phyloP scores from a whole-genome alignment of 2,797 vertebrate species.

The Catamblyrhynchus diadema region DNA sequence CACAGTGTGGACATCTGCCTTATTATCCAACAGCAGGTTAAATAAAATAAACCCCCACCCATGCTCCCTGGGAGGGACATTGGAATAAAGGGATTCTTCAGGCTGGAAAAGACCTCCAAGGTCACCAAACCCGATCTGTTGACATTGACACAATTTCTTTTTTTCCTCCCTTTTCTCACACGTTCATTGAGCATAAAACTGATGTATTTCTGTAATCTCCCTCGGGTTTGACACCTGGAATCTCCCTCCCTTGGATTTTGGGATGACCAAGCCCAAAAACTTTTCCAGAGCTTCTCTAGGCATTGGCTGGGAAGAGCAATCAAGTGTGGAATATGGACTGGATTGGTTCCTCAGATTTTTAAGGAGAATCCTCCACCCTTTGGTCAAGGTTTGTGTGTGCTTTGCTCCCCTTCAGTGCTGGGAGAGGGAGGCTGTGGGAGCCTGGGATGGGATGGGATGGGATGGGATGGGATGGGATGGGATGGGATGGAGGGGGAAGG shows the following conservation, averaged over 20 bases:
- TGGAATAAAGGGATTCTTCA: not conserved
- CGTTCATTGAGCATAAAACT: not conserved
- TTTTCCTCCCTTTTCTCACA: not conserved
- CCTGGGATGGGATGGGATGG: not conserved
- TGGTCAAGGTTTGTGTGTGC: no score
- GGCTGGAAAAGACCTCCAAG: not conserved
- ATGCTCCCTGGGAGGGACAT: not conserved
- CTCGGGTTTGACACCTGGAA: not conserved
- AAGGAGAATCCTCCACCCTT: not conserved
- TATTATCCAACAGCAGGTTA: not conserved
- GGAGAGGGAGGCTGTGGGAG: not conserved
- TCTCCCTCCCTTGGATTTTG: not conserved
- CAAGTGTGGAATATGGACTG: not conserved
- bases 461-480: not conserved
- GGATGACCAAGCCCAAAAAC: accelerated
- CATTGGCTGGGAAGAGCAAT: not conserved
- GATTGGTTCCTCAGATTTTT: not conserved
- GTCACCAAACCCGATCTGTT: not conserved
- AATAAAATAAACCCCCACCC: not conserved
- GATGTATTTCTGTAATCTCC: accelerated
- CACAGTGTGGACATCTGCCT: not conserved
- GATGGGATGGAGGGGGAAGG: not conserved
- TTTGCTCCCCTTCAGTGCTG: not conserved
- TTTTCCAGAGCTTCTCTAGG: not conserved
- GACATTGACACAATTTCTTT: not conserved